phyloP scores from a whole-genome alignment of 2,888 invertebrate species.

The Agrotis puta region DNA sequence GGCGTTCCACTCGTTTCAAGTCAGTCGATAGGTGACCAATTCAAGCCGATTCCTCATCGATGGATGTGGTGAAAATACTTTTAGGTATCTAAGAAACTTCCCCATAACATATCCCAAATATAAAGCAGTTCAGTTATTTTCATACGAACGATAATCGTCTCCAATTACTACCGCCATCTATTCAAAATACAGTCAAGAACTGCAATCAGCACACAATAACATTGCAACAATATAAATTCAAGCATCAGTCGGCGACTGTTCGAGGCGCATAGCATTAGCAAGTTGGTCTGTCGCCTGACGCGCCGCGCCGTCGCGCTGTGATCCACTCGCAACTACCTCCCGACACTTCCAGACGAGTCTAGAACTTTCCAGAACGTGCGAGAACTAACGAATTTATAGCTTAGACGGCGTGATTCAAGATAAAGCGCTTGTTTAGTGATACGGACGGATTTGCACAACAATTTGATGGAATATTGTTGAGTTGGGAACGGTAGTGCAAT shows the following conservation, averaged over 20 bases:
- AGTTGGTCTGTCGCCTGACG: constrained; percentile 43
- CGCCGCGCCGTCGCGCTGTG: constrained; percentile 48
- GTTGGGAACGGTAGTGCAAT: constrained; percentile 11
- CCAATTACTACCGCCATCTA: not conserved
- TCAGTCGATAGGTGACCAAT: too few relatives aligned
- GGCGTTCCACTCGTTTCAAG: too few relatives aligned
- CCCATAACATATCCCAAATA: not conserved
- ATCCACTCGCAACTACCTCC: constrained; percentile 58
- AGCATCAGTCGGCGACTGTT: constrained; percentile 35
- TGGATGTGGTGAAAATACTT: not conserved
- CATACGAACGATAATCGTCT: not conserved
- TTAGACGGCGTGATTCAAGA: constrained; percentile 45
- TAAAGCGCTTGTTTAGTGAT: constrained; percentile 54
- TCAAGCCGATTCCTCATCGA: too few relatives aligned
- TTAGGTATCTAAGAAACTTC: not conserved
- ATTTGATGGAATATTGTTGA: constrained; percentile 24
- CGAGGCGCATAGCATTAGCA: constrained; percentile 58
- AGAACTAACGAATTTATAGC: constrained; percentile 60
- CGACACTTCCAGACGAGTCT: constrained; percentile 40
- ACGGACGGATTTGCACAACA: constrained; percentile 14
- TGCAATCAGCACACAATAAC: constrained; percentile 57
- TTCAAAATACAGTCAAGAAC: constrained; percentile 27
- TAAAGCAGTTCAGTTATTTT: not conserved
- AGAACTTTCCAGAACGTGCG: constrained; percentile 55
- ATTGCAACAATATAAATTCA: constrained; percentile 47